Percentiles rank a stretch among this genome's conserved stretches.
phyloP scores from a whole-genome alignment of 2,888 invertebrate species.

The Shargacucullia verbasci region DNA sequence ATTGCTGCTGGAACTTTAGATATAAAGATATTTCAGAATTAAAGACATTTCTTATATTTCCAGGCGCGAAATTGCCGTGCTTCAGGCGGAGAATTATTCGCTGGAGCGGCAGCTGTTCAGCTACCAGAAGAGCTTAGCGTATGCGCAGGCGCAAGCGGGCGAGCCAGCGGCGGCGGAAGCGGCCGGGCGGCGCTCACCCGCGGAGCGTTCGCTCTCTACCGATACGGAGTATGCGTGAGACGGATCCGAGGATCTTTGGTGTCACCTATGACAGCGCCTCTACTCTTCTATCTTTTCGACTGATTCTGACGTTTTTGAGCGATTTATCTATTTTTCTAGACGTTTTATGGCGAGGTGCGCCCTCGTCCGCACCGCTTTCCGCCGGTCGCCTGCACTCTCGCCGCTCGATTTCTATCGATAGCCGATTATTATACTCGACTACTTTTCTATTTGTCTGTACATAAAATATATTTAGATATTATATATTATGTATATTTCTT shows the following conservation, averaged over 20 bases:
- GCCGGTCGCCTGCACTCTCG: slow-evolving; percentile 88
- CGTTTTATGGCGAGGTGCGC: slow-evolving; percentile 88
- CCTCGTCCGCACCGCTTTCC: slow-evolving; percentile 88
- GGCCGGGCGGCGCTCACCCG: slow-evolving; percentile 83
- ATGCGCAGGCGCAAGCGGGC: slow-evolving; percentile 90
- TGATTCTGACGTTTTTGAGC: slow-evolving; percentile 88
- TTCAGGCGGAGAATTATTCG: slow-evolving; percentile 95
- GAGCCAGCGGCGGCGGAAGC: slow-evolving; percentile 80
- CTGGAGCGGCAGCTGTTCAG: slow-evolving; percentile 94
- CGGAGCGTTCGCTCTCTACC: slow-evolving; percentile 90
- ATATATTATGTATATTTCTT: slow-evolving; percentile 89
- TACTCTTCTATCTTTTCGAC: slow-evolving; percentile 85
- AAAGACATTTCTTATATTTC: slow-evolving; percentile 56
- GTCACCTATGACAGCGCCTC: slow-evolving; percentile 69
- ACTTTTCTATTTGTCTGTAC: slow-evolving; percentile 89
- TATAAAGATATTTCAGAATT: background rate
- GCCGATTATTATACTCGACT: slow-evolving; percentile 88
- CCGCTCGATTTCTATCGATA: slow-evolving; percentile 88
- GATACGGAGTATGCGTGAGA: slow-evolving; percentile 93
- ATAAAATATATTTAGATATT: slow-evolving; percentile 89
- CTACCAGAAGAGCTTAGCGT: slow-evolving; percentile 94
- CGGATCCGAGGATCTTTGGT: slow-evolving; percentile 59
- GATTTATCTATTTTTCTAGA: slow-evolving; percentile 90
- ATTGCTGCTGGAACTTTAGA: background rate
- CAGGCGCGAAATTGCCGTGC: slow-evolving; percentile 93